Conservation (phyloP, 2,113 vertebrate species). For the Strix uralensis region DNA sequence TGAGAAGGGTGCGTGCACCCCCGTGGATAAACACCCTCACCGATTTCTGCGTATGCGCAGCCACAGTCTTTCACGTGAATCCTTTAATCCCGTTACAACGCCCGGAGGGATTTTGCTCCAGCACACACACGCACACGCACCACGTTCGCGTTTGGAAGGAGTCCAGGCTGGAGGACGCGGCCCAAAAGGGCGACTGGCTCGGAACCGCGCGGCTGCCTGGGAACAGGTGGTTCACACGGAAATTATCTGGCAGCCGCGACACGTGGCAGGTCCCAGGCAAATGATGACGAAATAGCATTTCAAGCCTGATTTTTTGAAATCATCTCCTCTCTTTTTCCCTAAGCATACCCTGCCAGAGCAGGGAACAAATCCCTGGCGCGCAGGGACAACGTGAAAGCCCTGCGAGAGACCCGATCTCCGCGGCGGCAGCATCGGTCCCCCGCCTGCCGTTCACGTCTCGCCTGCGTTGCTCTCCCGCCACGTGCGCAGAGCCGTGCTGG, state of each 20-base stretch:
- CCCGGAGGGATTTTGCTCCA: slow-evolving; percentile 2
- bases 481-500: accelerated
- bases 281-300: slow-evolving; percentile 28
- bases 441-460: accelerated
- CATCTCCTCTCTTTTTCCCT: neutral
- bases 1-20: neutral
- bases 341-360: neutral
- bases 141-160: neutral
- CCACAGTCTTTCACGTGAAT: neutral
- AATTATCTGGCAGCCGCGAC: slow-evolving; percentile 19
- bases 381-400: neutral
- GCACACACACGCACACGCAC: neutral
- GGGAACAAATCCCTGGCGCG: neutral
- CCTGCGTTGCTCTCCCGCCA: neutral
- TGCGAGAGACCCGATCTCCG: neutral
- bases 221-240: slow-evolving; percentile 21
- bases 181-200: neutral
- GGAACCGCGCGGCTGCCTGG: neutral
- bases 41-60: neutral
- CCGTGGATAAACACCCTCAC: accelerated
- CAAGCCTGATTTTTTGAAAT: neutral
- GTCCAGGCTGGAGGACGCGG: slow-evolving; percentile 25
- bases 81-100: neutral
- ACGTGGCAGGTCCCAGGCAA: slow-evolving; percentile 6
- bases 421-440: accelerated